Conservation (phyloP, 2,113 vertebrate species). For the Coreoperca whiteheadi region DNA sequence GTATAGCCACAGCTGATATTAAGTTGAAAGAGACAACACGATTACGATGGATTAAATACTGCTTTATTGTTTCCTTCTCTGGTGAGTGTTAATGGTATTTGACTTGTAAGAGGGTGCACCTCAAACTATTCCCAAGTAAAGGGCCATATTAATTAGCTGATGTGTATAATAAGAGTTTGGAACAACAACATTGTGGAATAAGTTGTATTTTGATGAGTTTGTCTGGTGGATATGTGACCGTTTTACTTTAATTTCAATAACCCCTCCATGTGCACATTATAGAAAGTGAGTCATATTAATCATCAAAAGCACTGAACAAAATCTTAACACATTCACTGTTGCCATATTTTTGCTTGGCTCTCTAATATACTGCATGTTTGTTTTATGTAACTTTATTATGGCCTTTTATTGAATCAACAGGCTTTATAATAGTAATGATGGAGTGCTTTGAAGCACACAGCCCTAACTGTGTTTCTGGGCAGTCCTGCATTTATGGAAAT, state of each 20-base stretch:
- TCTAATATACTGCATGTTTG: constrained; percentile 3
- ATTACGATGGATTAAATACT: constrained; percentile 71
- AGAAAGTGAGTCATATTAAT: constrained; percentile 17
- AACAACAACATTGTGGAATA: not conserved
- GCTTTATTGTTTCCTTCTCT: constrained; percentile 54
- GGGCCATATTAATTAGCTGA: not conserved
- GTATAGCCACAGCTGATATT: constrained; percentile 43
- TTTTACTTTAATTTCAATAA: constrained; percentile 10
- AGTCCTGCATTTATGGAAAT: constrained; percentile 33
- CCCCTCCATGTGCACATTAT: not conserved
- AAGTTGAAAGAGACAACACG: constrained; percentile 55
- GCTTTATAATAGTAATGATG: constrained; percentile 37
- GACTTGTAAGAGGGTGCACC: constrained; percentile 53
- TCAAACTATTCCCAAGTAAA: constrained; percentile 31
- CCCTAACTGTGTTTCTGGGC: constrained; percentile 42
- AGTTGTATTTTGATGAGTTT: constrained; percentile 16
- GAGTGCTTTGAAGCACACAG: constrained; percentile 27
- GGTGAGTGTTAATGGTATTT: constrained; percentile 62
- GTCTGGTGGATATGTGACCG: not conserved
- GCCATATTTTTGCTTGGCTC: not conserved
- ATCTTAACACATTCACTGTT: constrained; percentile 16
- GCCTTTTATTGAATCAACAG: constrained; percentile 41
- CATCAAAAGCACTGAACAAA: constrained; percentile 8
- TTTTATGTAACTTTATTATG: constrained; percentile 31
- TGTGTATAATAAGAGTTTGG: constrained; percentile 2